Base-by-base conservation (phyloP, 2,888 invertebrate genomes). In the Trichogramma evanescens region DNA sequence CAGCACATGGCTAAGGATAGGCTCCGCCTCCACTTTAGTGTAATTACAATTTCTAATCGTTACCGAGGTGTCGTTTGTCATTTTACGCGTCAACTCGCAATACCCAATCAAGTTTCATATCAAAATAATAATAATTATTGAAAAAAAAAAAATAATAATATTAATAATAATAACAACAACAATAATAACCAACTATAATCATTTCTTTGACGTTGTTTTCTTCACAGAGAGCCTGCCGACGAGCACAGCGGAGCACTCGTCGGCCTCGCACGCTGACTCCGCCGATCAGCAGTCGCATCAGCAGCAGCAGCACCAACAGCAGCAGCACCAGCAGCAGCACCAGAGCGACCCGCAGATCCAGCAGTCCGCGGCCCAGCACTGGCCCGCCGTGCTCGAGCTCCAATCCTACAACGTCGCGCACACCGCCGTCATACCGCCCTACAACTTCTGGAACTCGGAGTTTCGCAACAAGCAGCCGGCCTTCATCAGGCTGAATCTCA, bases 401-500 rank as follows among this genome's bases (percentile, higher is more conserved):
- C 85, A 90, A 73, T 90, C 91, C 73, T 88, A 93, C 78, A 91
- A 92, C 79, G 88, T 89, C 74, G 82, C 89, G 67, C 91, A 92
- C 78, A 86, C 89, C 71, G 90, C 90, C 70, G 88, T 88, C 65
- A 90, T 94, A 78, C 90, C 91, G 72, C 91, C 94, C 71, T 93
- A 90, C 80, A 91, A 92, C 78, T 93, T 93, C 80, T 94, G 93
- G 94, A 93, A 93, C 80, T 87, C 92, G 65, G 93, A 93, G 81
- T 92, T 94, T 78, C 86, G 90, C 68, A 93, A 91, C 81, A 92
- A 92, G 79, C 91, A 92, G 79, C 91, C 91, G 66, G 90, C 91
- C 65, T 92, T 91, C 77, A 89, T 93, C 74, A 85, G 89, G 71
- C 85, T 93, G 80, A 94, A 94, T 80, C 89, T 94, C 75, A 93